Percentiles rank a stretch among this genome's conserved stretches.
Evolutionary conservation across 2,888 invertebrate species (phyloP).

Genomic region (Ceraclea dissimilis): DNA sequence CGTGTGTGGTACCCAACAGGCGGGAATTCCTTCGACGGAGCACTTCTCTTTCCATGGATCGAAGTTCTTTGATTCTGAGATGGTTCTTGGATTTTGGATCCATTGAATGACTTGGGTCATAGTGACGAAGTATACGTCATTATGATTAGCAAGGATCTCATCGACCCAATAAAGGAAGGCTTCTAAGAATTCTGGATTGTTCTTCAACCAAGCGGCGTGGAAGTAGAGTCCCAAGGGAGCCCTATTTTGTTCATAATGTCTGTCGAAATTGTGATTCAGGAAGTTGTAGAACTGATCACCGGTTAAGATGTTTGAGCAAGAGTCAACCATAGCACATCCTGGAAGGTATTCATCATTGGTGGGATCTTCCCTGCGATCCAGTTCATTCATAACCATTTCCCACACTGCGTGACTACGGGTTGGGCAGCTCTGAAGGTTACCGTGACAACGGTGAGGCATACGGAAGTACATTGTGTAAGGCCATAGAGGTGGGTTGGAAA

Average conservation of each 20-base stretch:
- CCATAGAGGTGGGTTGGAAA: constrained; percentile 90
- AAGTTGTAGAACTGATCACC: constrained; percentile 94
- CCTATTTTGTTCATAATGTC: constrained; percentile 84
- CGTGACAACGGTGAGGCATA: constrained; percentile 91
- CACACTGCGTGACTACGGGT: constrained; percentile 89
- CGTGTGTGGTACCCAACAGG: constrained; percentile 83
- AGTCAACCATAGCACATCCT: constrained; percentile 92
- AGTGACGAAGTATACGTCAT: constrained; percentile 89
- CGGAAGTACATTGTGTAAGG: constrained; percentile 98
- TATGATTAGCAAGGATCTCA: constrained; percentile 75
- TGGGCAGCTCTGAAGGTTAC: constrained; percentile 85
- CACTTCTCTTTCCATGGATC: constrained; percentile 95
- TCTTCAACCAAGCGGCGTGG: constrained; percentile 90
- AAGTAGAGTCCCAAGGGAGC: constrained; percentile 85
- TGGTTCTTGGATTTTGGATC: constrained; percentile 86
- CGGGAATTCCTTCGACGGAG: constrained; percentile 71
- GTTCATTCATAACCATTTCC: constrained; percentile 95
- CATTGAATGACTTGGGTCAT: constrained; percentile 96
- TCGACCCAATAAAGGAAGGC: constrained; percentile 92
- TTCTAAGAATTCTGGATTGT: constrained; percentile 86
- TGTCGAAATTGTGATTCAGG: constrained; percentile 87
- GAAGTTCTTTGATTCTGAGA: constrained; percentile 81
- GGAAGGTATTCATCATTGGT: constrained; percentile 82
- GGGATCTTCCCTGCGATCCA: constrained; percentile 87
- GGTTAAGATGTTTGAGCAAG: constrained; percentile 84